Evolutionary conservation across 2,888 invertebrate genomes (phyloP).

Genomic region (Standfussiana lucernea): DNA sequence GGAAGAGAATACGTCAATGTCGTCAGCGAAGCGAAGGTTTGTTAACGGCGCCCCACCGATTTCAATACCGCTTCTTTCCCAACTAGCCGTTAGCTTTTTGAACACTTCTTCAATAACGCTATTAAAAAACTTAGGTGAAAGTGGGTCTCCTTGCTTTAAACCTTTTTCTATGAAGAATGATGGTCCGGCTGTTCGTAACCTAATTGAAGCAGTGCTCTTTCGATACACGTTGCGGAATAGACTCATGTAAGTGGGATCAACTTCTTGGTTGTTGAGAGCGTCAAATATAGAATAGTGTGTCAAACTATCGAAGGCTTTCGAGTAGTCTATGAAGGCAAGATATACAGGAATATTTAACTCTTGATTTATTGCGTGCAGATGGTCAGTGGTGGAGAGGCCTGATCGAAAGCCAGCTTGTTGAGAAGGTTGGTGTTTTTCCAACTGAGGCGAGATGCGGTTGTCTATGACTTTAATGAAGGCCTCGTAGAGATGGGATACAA

Average conservation of each 20-base stretch:
- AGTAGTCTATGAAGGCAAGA: background rate
- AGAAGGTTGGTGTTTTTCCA: background rate
- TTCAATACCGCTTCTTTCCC: background rate
- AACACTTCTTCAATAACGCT: background rate
- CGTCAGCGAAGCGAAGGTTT: too few species aligned
- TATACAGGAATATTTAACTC: background rate
- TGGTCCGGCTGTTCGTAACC: background rate
- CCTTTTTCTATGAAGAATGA: background rate
- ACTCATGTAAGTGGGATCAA: background rate
- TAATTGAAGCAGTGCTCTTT: background rate
- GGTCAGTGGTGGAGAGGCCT: too few species aligned
- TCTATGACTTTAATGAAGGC: background rate
- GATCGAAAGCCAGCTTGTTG: background rate
- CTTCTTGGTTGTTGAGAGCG: conserved; percentile 6
- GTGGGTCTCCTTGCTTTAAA: too few species aligned
- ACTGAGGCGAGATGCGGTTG: background rate
- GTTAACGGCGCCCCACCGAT: too few species aligned
- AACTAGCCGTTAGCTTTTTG: background rate
- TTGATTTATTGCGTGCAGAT: too few species aligned
- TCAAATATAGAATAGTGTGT: background rate
- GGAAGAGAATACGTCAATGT: too few species aligned
- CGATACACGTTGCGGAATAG: background rate
- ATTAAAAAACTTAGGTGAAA: background rate
- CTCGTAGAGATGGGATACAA: background rate
- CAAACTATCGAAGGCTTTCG: background rate